Percentiles rank a stretch among this genome's conserved stretches.
Evolutionary conservation across 1,140 invertebrate genomes (phyloP).

Genomic region (Meteorus sp.): DNA sequence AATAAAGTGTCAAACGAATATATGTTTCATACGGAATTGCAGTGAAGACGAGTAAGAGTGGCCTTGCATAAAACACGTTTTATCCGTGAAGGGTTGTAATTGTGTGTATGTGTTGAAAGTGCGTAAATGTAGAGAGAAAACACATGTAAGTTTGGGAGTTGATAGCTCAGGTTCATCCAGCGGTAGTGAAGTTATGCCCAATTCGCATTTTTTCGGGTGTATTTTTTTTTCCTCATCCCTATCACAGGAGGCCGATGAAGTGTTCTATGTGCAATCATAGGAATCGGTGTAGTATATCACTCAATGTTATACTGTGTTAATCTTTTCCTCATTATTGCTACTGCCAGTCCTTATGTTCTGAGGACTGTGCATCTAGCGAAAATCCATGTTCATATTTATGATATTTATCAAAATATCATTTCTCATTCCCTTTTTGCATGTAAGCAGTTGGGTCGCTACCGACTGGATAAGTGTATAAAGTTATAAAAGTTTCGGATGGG

Average conservation of each 20-base stretch:
- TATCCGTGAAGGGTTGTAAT: not conserved
- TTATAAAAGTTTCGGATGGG: not conserved
- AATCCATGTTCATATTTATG: slow-evolving; percentile 26
- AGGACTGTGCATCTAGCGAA: slow-evolving; percentile 51
- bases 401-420: not conserved
- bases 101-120: no score
- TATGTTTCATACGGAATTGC: not conserved
- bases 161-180: no score
- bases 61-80: not conserved
- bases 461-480: not conserved
- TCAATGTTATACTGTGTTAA: no score
- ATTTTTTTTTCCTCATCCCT: no score
- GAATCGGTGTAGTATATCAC: no score
- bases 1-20: not conserved
- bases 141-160: no score
- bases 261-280: no score
- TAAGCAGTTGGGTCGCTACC: not conserved
- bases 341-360: slow-evolving; percentile 43
- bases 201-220: no score
- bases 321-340: slow-evolving; percentile 40
- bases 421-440: not conserved
- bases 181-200: no score
- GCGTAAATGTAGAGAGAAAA: no score
- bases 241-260: no score
- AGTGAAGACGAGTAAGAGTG: not conserved